Evolutionary conservation across 2,888 invertebrate species (phyloP).

Genomic region (Pyrochroa serraticornis): DNA sequence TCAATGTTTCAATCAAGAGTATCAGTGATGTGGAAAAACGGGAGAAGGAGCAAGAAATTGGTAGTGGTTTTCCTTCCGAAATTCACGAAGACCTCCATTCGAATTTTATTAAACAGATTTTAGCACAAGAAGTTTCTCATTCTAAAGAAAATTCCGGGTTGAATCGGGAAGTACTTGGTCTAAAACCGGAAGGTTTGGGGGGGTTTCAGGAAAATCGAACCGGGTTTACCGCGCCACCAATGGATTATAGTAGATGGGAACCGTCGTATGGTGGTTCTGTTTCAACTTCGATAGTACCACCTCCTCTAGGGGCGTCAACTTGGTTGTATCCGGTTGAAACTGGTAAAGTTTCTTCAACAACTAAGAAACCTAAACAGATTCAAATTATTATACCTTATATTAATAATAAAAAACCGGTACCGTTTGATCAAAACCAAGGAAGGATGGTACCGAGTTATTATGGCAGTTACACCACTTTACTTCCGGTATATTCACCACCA

Average conservation of each 20-base stretch:
- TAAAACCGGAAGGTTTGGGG: no score
- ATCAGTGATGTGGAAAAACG: slow-evolving; percentile 17
- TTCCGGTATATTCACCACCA: slow-evolving; percentile 51
- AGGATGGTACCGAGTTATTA: slow-evolving; percentile 16
- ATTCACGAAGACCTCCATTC: slow-evolving; percentile 3
- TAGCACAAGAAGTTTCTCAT: not conserved
- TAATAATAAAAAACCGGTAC: slow-evolving; percentile 55
- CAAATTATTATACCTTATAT: slow-evolving; percentile 86
- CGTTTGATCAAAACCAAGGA: slow-evolving; percentile 32
- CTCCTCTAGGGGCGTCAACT: slow-evolving; percentile 44
- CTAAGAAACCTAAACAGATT: slow-evolving; percentile 67
- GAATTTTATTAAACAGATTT: slow-evolving; percentile 17
- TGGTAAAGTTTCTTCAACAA: slow-evolving; percentile 29
- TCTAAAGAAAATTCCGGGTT: slow-evolving; percentile 15
- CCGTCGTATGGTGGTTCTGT: slow-evolving; percentile 33
- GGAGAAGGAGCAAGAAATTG: no score
- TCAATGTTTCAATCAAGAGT: slow-evolving; percentile 43
- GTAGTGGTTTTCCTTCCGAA: not conserved
- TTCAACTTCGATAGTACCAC: slow-evolving; percentile 44
- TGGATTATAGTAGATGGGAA: slow-evolving; percentile 46
- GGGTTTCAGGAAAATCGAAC: slow-evolving; percentile 15
- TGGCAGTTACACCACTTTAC: slow-evolving; percentile 45
- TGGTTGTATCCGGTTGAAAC: slow-evolving; percentile 41
- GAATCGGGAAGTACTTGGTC: no score
- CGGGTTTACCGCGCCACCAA: slow-evolving; percentile 41